Base-by-base conservation (phyloP, 2,797 vertebrate genomes). In the Lerista edwardsae region DNA sequence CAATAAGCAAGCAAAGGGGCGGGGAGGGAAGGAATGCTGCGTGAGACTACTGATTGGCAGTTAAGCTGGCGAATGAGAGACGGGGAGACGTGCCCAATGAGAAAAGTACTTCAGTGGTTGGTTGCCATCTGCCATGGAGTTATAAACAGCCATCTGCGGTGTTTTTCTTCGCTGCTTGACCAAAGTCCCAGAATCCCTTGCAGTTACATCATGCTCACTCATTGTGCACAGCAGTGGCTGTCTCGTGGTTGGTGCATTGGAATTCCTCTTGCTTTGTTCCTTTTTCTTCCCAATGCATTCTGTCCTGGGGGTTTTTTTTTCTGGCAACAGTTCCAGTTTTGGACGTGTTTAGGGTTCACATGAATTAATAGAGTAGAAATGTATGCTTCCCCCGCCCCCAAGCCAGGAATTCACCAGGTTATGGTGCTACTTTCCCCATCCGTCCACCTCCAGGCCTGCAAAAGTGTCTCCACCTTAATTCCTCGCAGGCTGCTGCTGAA, bases 1-100 rank as follows among this genome's bases (percentile, higher is more conserved):
- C 88, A 92, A 89, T 91, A 47, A 86, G 57, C 81, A n/a, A 41
- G 64, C 4, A 3, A 21, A 87, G 61, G 85, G 83, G 84, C 64
- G 17, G 88, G 87, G 31, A 31, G 34, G 15, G 36, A 14, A 29
- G 29, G 15, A 7, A 3, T 51, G 47, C 47, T 51, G 9, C 11
- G 47, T n/a, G 71, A 15, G 44, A 41, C 14, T 10, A 7, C 3
- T 80, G 44, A 67, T 36, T 80, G 86, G 17, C 77, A 21, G 1
- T 0, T 12, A 4, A 1, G 1, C 44, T 47, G 29, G 10, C 80
- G 21, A 79, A 79, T 85, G 14, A 34, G 29, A 71, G 57, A 2
- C 14, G 5, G 21, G 25, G 1, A 1, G 15, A 3, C 11, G 25
- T 5, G 6, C 4, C 57, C 29, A 25, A 57, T 11, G 6, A 47